phyloP scores from a whole-genome alignment of 2,797 vertebrate species.

The Poecilia picta region DNA sequence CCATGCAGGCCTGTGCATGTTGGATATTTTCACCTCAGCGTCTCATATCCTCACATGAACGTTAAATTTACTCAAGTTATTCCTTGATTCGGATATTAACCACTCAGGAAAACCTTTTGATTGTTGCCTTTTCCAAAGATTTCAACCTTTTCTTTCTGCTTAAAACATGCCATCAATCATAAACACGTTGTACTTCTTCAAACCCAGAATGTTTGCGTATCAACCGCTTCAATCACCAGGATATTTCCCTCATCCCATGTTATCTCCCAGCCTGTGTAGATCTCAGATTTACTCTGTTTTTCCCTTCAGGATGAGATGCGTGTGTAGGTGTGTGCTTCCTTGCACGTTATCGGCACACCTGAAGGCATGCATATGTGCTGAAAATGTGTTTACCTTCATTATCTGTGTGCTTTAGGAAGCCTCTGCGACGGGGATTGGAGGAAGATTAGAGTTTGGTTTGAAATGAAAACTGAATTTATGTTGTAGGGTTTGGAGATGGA shows the following conservation, averaged over 20 bases:
- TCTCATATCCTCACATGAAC: conserved; percentile 11
- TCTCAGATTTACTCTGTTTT: conserved; percentile 8
- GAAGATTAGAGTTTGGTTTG: conserved; percentile 11
- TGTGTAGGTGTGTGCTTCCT: conserved; percentile 21
- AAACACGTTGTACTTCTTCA: conserved; percentile 3
- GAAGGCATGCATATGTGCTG: conserved; percentile 33
- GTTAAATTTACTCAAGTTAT: conserved; percentile 7
- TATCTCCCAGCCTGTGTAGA: conserved; percentile 5
- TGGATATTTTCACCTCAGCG: background rate
- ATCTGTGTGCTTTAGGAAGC: conserved; percentile 34
- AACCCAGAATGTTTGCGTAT: conserved; percentile 14
- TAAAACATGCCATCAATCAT: background rate
- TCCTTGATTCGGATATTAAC: conserved; percentile 13
- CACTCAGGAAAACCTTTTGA: conserved; percentile 1
- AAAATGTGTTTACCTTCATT: conserved; percentile 26
- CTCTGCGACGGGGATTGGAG: conserved; percentile 15
- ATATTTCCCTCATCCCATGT: conserved; percentile 42
- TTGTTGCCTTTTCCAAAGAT: conserved; percentile 19
- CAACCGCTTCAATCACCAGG: conserved; percentile 29
- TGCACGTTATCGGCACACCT: conserved; percentile 30
- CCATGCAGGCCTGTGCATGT: conserved; percentile 23
- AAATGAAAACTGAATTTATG: conserved; percentile 17
- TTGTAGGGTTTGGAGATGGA: background rate
- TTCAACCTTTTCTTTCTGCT: background rate
- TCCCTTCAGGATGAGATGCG: conserved; percentile 12